Conservation (phyloP, 92 coral and sea anemone species). For the Plumapathes pennacea region DNA sequence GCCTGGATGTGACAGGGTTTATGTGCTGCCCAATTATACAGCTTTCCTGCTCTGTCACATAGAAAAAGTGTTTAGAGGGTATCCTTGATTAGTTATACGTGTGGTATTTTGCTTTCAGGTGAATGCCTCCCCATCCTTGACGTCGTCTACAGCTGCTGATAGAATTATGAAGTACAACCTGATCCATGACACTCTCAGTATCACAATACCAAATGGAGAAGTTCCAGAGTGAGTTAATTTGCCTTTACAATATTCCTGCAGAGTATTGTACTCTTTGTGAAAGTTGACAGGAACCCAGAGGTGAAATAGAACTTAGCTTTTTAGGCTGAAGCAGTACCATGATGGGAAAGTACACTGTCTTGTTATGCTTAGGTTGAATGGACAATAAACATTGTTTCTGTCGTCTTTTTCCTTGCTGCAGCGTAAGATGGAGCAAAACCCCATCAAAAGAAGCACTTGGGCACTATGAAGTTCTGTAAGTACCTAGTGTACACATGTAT, state of each 20-base stretch:
- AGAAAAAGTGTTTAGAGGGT: neutral
- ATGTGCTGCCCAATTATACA: too few species aligned
- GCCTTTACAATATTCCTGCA: neutral
- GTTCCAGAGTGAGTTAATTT: constrained; percentile 80
- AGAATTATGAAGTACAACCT: constrained; percentile 98
- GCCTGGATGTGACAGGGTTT: too few species aligned
- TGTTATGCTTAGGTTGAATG: neutral
- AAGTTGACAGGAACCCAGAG: neutral
- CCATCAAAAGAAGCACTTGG: constrained; percentile 91
- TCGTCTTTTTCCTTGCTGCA: constrained; percentile 16
- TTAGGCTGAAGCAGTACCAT: neutral
- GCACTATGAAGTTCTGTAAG: constrained; percentile 91
- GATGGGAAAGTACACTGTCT: neutral
- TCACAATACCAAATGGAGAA: constrained; percentile 96
- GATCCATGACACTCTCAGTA: constrained; percentile 87
- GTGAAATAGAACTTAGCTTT: neutral
- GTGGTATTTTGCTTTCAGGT: constrained; percentile 47
- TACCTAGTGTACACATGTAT: too few species aligned
- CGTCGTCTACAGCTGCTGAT: constrained; percentile 96
- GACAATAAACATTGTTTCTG: neutral
- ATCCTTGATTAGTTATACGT: neutral
- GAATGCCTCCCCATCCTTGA: constrained; percentile 97
- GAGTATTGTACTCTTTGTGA: neutral
- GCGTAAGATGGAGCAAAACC: constrained; percentile 93
- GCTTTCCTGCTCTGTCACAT: neutral